These are phyloP conservation scores for Sebastes hubbsi DNA, from an alignment of 2,797 vertebrate species.

Conservation along the genomic window DNA sequence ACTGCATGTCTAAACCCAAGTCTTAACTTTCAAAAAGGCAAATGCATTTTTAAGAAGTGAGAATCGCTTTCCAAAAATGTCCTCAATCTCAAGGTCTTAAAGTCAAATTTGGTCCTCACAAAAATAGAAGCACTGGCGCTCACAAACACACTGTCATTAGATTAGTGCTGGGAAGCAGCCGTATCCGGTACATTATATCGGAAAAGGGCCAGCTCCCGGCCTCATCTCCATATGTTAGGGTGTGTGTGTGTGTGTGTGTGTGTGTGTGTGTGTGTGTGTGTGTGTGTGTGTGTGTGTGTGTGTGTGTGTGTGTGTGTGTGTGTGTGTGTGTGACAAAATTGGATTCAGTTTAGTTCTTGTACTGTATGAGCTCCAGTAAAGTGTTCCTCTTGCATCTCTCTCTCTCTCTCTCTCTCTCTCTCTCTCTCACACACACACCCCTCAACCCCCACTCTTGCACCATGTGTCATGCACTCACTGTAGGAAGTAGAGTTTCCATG, in stretches of 20 bases:
- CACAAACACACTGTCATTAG: constrained; percentile 11
- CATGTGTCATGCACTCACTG: constrained; percentile 14
- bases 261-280: not conserved
- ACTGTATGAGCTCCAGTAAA: constrained; percentile 1
- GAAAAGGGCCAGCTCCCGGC: constrained; percentile 7
- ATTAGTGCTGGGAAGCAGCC: constrained; percentile 29
- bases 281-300: not conserved
- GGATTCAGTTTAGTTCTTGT: not conserved
- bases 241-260: not conserved
- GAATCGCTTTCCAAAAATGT: not conserved
- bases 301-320: not conserved
- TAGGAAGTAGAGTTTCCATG: constrained; percentile 22
- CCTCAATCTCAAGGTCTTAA: not conserved
- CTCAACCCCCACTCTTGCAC: not conserved
- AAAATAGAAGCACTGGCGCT: not conserved
- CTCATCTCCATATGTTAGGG: constrained; percentile 28
- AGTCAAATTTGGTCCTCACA: constrained; percentile 1
- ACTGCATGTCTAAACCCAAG: not conserved
- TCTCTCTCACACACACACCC: not conserved
- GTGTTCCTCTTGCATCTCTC: not conserved
- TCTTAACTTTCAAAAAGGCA: not conserved
- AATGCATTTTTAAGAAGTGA: not conserved
- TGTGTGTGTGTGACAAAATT: not conserved
- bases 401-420: not conserved
- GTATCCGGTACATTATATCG: constrained; percentile 33